Evolutionary conservation across 2,888 invertebrate species (phyloP).

Genomic region (Hypena proboscidalis): DNA sequence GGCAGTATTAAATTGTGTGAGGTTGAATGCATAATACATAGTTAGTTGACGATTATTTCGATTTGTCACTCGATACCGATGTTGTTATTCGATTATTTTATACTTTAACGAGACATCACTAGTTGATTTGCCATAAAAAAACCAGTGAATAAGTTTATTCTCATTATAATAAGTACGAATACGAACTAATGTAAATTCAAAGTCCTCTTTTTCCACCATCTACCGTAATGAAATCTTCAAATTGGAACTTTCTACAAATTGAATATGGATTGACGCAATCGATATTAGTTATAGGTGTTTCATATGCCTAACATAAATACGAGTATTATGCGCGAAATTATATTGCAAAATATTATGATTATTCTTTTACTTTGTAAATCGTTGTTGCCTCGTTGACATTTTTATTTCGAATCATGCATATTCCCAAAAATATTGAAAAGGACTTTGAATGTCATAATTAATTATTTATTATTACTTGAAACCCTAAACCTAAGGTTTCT

Average conservation of each 20-base stretch:
- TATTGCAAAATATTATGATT: too few species aligned
- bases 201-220: too few species aligned
- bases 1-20: conserved; percentile 79
- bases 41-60: conserved; percentile 35
- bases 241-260: too few species aligned
- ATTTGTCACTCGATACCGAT: conserved; percentile 41
- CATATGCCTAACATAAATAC: too few species aligned
- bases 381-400: too few species aligned
- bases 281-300: too few species aligned
- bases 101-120: conserved; percentile 51
- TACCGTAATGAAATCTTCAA: too few species aligned
- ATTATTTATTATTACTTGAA: conserved; percentile 43
- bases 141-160: conserved; percentile 59
- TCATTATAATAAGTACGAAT: conserved; percentile 28
- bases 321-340: too few species aligned
- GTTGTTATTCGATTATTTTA: conserved; percentile 28
- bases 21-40: conserved; percentile 66
- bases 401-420: too few species aligned
- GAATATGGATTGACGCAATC: too few species aligned
- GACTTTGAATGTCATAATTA: conserved; percentile 17
- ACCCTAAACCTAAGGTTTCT: conserved; percentile 21
- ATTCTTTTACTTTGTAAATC: too few species aligned
- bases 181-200: conserved; percentile 32
- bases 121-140: conserved; percentile 57
- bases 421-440: too few species aligned